Evolutionary conservation across 2,888 invertebrate species (phyloP).

Genomic region (Tetanocera ferruginea): DNA sequence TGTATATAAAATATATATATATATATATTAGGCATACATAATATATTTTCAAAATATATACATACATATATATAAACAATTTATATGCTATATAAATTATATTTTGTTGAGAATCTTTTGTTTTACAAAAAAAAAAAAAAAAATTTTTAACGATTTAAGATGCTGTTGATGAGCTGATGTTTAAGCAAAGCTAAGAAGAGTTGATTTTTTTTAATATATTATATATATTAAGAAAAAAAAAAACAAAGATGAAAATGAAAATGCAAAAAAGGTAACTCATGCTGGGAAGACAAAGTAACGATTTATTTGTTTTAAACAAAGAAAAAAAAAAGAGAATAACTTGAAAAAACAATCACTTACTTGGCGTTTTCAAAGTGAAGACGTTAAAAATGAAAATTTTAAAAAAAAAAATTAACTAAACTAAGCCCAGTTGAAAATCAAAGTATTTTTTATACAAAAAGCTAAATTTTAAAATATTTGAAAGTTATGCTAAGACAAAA

Average conservation of each 20-base stretch:
- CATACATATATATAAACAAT: conserved; percentile 52
- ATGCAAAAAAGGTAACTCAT: conserved; percentile 22
- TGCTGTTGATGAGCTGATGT: neutral
- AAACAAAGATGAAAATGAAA: neutral
- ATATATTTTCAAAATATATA: conserved; percentile 35
- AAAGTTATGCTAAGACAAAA: conserved; percentile 3
- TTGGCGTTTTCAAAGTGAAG: neutral
- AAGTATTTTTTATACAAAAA: conserved; percentile 41
- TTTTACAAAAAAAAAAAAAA: neutral
- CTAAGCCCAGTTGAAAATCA: conserved; percentile 15
- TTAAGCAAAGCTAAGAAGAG: conserved; percentile 16
- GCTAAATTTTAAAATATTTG: conserved; percentile 8
- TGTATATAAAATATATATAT: conserved; percentile 53
- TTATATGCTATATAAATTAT: conserved; percentile 50
- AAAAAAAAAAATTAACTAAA: neutral
- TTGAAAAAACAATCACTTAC: neutral
- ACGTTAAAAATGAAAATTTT: neutral
- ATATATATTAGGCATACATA: conserved; percentile 52
- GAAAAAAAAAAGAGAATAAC: neutral
- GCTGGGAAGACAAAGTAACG: conserved; percentile 25
- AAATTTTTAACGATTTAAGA: neutral
- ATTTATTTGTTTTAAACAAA: conserved; percentile 1
- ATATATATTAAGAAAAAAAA: conserved; percentile 42
- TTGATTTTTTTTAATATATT: conserved; percentile 43
- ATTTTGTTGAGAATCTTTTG: conserved; percentile 51